Percentiles rank a stretch among this genome's conserved stretches.
These are phyloP conservation scores for honey bee (Apis mellifera) DNA, from an alignment of 1,140 invertebrate genomes.

Conservation along the genomic window Amel_HAv3.1 CM009936.2:13189501-13190000, in stretches of 20 bases:
- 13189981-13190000: constrained; percentile 78
- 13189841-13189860: constrained; percentile 67
- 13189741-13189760: constrained; percentile 26
- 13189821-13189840: constrained; percentile 23
- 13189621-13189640: constrained; percentile 48
- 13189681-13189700: constrained; percentile 8
- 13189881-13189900: constrained; percentile 26
- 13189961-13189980: constrained; percentile 65
- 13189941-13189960: constrained; percentile 65
- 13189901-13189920: constrained; percentile 76
- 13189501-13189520: constrained; percentile 69
- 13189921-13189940: constrained; percentile 81
- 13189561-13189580: constrained; percentile 78
- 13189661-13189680: background rate
- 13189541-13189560: constrained; percentile 73
- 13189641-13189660: background rate
- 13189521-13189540: constrained; percentile 57
- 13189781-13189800: constrained; percentile 56
- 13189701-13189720: background rate
- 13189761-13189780: constrained; percentile 53
- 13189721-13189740: constrained; percentile 10
- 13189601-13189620: constrained; percentile 71
- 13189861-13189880: constrained; percentile 82
- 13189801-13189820: constrained; percentile 55
- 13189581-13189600: constrained; percentile 78